phyloP scores from a whole-genome alignment of 2,797 vertebrate genomes.

The Myotis vivesi region DNA sequence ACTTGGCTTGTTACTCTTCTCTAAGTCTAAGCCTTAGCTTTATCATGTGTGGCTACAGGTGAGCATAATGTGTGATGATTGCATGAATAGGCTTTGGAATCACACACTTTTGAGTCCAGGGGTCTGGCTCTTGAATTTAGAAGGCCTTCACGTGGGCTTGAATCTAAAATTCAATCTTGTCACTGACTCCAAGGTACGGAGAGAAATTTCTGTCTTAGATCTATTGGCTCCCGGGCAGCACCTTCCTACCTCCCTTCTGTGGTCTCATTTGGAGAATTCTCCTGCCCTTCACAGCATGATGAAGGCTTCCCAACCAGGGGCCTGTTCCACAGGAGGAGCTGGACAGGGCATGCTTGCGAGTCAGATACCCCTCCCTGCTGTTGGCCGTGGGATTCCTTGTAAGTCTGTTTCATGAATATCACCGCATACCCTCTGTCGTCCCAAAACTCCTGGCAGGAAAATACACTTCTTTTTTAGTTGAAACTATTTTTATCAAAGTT shows the following conservation, averaged over 20 bases:
- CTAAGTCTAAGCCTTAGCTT: too few relatives aligned
- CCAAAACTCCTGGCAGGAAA: background rate
- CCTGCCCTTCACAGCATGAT: fast-evolving
- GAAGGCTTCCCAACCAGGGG: background rate
- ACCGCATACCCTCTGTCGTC: background rate
- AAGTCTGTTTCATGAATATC: background rate
- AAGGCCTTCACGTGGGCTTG: background rate
- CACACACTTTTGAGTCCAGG: background rate
- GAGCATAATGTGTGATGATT: background rate
- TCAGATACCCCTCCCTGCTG: background rate
- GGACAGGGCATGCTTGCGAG: background rate
- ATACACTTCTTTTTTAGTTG: background rate
- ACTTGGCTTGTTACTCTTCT: background rate
- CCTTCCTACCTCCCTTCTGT: background rate
- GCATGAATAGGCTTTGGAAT: background rate
- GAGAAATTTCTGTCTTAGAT: background rate
- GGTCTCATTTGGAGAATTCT: too few relatives aligned
- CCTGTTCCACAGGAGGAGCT: background rate
- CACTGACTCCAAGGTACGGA: background rate
- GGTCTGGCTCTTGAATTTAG: background rate
- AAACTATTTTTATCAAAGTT: background rate
- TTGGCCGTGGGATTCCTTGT: background rate
- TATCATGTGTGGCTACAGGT: background rate
- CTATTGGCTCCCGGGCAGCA: fast-evolving
- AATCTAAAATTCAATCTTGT: background rate